Conservation (phyloP, 1,140 invertebrate species). For the Gryllus bimaculatus region DNA sequence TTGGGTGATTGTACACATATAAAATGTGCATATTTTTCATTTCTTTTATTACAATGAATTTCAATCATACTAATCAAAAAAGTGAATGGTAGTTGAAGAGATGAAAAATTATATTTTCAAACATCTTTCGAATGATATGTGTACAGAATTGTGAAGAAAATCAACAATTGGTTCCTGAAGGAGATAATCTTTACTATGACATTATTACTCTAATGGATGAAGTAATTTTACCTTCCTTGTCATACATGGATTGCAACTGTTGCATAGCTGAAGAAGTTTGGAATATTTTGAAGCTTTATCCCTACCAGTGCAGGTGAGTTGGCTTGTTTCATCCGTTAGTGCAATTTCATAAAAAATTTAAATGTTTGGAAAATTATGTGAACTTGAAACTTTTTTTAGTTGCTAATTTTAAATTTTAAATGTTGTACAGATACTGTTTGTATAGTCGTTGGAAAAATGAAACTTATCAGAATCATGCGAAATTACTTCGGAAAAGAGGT, state of each 20-base stretch:
- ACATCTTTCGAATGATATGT: too few relatives aligned
- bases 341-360: too few relatives aligned
- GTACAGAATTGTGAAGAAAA: constrained; percentile 9
- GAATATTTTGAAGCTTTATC: constrained; percentile 81
- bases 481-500: constrained; percentile 69
- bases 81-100: too few relatives aligned
- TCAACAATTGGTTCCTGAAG: constrained; percentile 7
- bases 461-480: constrained; percentile 69
- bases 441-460: constrained; percentile 93
- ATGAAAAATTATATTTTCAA: too few relatives aligned
- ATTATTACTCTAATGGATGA: constrained; percentile 80
- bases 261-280: constrained; percentile 94
- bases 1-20: too few relatives aligned
- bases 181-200: constrained; percentile 54
- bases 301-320: constrained; percentile 73
- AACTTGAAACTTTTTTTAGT: too few relatives aligned
- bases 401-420: too few relatives aligned
- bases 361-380: too few relatives aligned
- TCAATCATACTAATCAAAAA: too few relatives aligned
- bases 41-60: too few relatives aligned
- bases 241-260: constrained; percentile 88
- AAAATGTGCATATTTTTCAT: too few relatives aligned
- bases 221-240: constrained; percentile 78
- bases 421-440: constrained; percentile 66
- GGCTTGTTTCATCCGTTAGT: too few relatives aligned